Evolutionary conservation across 2,113 vertebrate genomes (phyloP).

Genomic region (Sylvilagus bachmani): DNA sequence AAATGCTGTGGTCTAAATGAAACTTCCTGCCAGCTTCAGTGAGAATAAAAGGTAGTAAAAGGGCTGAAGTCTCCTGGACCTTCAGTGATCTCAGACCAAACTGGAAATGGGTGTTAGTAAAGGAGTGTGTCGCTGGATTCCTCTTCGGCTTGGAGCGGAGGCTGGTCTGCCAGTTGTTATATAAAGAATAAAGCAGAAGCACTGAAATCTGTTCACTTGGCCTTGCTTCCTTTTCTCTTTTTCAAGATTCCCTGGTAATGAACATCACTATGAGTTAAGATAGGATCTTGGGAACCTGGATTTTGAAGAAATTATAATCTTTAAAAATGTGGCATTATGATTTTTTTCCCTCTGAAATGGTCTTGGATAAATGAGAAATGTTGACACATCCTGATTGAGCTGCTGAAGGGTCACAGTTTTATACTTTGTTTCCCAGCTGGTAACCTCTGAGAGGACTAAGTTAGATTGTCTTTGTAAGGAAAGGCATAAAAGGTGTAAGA

Average conservation of each 20-base stretch:
- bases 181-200: neutral
- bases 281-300: neutral
- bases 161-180: neutral
- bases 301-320: slow-evolving; percentile 45
- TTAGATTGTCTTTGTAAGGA: neutral
- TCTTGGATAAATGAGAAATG: neutral
- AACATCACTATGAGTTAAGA: neutral
- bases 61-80: neutral
- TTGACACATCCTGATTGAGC: neutral
- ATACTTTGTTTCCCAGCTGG: neutral
- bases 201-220: neutral
- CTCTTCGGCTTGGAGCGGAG: neutral
- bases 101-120: neutral
- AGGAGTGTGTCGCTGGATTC: neutral
- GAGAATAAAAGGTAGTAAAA: neutral
- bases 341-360: neutral
- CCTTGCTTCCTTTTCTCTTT: neutral
- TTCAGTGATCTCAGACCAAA: neutral
- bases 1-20: neutral
- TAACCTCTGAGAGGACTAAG: neutral
- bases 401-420: neutral
- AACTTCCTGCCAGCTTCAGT: neutral
- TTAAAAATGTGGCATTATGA: neutral
- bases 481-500: neutral
- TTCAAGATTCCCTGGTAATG: neutral